Evolutionary conservation across 2,113 vertebrate genomes (phyloP).

Genomic region (human (Homo sapiens)): GRCh38 chr13:106874001-106874500

Average conservation of each 20-base stretch:
- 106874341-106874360: neutral
- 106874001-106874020: neutral
- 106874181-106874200: neutral
- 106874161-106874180: neutral
- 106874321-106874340: neutral
- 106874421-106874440: conserved; percentile 35
- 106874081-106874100: neutral
- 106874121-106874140: neutral
- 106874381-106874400: conserved; percentile 42
- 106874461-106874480: conserved; percentile 47
- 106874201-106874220: fast-evolving
- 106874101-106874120: neutral
- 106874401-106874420: conserved; percentile 45
- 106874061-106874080: conserved; percentile 22
- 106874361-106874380: conserved; percentile 25
- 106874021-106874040: neutral
- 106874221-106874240: neutral
- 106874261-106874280: neutral
- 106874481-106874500: conserved; percentile 60
- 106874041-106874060: neutral
- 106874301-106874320: neutral
- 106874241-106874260: neutral
- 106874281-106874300: neutral
- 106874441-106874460: conserved; percentile 66
- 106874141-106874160: neutral